These are phyloP conservation scores for Menidia beryllina DNA, from an alignment of 2,113 vertebrate genomes.

Conservation along the genomic window DNA sequence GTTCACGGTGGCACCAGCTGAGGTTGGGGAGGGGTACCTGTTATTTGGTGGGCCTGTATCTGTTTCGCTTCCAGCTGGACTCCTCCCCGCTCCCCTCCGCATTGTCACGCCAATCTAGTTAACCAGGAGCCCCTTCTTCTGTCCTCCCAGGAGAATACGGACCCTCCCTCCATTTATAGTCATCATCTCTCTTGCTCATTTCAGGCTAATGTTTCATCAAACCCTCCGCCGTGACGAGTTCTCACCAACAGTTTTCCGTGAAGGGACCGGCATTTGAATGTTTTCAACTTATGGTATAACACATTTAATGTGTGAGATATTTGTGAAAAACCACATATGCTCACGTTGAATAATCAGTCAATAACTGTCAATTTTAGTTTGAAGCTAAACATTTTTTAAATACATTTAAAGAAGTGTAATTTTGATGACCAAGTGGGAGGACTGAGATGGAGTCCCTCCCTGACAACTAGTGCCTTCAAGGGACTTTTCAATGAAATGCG, in stretches of 20 bases:
- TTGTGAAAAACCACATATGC: no score
- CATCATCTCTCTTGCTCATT: constrained; percentile 13
- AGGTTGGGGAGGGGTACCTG: constrained; percentile 92
- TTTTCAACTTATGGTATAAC: no score
- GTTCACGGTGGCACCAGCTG: constrained; percentile 92
- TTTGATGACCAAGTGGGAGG: no score
- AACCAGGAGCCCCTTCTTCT: constrained; percentile 68
- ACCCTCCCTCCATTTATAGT: constrained; percentile 66
- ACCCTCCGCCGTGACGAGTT: not conserved
- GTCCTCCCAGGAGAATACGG: constrained; percentile 76
- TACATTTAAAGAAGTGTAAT: no score
- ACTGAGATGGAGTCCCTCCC: no score
- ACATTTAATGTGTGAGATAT: no score
- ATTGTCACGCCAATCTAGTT: constrained; percentile 5
- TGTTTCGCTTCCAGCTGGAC: constrained; percentile 73
- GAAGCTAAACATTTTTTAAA: no score
- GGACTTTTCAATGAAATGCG: no score
- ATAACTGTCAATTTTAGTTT: no score
- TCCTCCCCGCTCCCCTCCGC: constrained; percentile 67
- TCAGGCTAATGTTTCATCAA: constrained; percentile 31
- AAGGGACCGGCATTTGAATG: no score
- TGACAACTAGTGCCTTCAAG: no score
- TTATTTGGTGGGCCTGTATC: constrained; percentile 87
- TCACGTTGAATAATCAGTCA: no score
- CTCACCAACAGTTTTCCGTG: not conserved